A percentile compares a stretch with the other conserved stretches of the same genome.
These are phyloP conservation scores for Quiscalus mexicanus DNA, from an alignment of 2,113 vertebrate species.

Conservation along the genomic window DNA sequence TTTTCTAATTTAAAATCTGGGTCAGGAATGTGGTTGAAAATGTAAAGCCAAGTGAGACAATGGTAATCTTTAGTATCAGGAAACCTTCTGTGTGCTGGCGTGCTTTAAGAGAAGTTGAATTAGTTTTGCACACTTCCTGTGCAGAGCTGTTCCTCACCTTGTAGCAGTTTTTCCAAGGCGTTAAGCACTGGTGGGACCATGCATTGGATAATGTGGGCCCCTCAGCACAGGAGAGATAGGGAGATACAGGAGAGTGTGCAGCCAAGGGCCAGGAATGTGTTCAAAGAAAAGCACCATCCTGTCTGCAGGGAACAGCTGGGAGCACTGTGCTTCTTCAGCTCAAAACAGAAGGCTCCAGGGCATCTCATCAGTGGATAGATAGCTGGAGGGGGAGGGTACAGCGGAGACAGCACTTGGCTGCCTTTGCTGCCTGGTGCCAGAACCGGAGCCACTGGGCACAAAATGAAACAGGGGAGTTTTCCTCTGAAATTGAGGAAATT, in stretches of 20 bases:
- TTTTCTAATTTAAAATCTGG: neutral
- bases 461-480: neutral
- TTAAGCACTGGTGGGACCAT: neutral
- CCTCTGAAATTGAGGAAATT: no score
- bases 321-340: neutral
- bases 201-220: no score
- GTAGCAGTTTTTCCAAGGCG: neutral
- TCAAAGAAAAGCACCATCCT: neutral
- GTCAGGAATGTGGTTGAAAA: neutral
- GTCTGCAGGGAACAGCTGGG: neutral
- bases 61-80: neutral
- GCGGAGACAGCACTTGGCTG: neutral
- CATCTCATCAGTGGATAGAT: no score
- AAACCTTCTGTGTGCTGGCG: neutral
- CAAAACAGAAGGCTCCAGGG: no score
- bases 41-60: neutral
- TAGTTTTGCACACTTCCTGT: neutral
- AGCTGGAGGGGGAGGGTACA: neutral
- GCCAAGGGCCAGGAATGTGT: neutral
- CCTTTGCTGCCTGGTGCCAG: neutral
- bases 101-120: neutral
- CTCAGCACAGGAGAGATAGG: neutral
- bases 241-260: fast-evolving
- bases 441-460: no score
- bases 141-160: neutral